These are phyloP conservation scores for Gymnoscopelus braueri DNA, from an alignment of 2,797 vertebrate genomes.

Conservation along the genomic window DNA sequence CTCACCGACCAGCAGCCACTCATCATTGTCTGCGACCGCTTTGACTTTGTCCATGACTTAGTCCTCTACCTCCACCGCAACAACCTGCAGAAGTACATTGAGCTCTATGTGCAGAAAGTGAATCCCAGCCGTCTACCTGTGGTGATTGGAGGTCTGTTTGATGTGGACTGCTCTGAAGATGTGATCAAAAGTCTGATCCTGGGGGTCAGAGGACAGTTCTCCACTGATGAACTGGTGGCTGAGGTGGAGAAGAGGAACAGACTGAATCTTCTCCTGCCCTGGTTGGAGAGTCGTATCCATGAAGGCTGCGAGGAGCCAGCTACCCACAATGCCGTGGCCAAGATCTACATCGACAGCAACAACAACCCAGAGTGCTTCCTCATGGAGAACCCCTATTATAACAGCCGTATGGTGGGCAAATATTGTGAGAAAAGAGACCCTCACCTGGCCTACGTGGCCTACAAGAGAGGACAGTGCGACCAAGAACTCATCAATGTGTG, in stretches of 20 bases:
- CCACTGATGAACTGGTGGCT: constrained; percentile 97
- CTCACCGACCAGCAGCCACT: constrained; percentile 97
- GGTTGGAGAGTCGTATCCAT: constrained; percentile 97
- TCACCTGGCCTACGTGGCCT: constrained; percentile 97
- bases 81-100: constrained; percentile 98
- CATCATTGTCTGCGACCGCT: constrained; percentile 99
- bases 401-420: constrained; percentile 96
- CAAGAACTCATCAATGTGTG: constrained; percentile 98
- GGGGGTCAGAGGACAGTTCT: constrained; percentile 97
- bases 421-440: constrained; percentile 99
- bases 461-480: constrained; percentile 97
- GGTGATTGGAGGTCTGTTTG: constrained; percentile 94
- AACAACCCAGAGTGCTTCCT: constrained; percentile 98
- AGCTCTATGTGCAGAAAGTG: constrained; percentile 99
- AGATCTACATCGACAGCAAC: constrained; percentile 99
- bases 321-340: constrained; percentile 96
- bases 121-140: constrained; percentile 98
- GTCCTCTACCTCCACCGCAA: constrained; percentile 99
- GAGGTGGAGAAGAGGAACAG: constrained; percentile 99
- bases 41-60: constrained; percentile 98
- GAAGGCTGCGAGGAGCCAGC: constrained; percentile 98
- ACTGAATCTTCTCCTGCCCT: constrained; percentile 95
- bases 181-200: constrained; percentile 98
- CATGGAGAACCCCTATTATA: constrained; percentile 95
- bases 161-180: constrained; percentile 98